Evolutionary conservation across 2,113 vertebrate genomes (phyloP).

Genomic region (Myrmecophaga tridactyla): DNA sequence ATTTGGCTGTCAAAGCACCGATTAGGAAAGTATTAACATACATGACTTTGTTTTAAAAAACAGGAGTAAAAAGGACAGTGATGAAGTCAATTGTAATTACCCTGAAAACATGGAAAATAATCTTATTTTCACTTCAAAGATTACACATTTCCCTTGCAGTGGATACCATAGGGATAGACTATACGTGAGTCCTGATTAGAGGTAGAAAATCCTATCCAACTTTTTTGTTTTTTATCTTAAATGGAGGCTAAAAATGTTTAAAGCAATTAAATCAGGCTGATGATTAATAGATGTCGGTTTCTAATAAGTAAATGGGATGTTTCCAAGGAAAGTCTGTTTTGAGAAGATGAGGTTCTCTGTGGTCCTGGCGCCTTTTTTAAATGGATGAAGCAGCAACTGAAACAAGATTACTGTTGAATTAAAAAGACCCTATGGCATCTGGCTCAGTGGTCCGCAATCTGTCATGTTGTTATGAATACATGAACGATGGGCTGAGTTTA

Average conservation of each 20-base stretch:
- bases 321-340: conserved; percentile 55
- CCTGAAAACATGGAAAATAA: not conserved
- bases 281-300: conserved; percentile 54
- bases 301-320: conserved; percentile 49
- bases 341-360: conserved; percentile 63
- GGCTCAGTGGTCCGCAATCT: conserved; percentile 66
- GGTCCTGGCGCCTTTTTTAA: conserved; percentile 44
- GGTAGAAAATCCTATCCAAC: accelerated
- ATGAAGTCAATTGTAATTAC: not conserved
- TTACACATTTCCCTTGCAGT: not conserved
- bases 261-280: conserved; percentile 54
- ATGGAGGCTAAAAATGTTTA: not conserved
- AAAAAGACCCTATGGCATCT: conserved; percentile 65
- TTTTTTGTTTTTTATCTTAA: not conserved
- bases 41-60: not conserved
- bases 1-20: not conserved
- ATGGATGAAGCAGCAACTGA: conserved; percentile 68
- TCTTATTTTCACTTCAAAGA: not conserved
- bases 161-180: too few species aligned
- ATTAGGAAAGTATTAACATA: not conserved
- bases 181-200: not conserved
- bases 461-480: not conserved
- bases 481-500: not conserved
- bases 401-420: conserved; percentile 68
- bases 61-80: not conserved